Conservation (phyloP, 1,140 invertebrate species). For the Diorhabda carinulata region DNA sequence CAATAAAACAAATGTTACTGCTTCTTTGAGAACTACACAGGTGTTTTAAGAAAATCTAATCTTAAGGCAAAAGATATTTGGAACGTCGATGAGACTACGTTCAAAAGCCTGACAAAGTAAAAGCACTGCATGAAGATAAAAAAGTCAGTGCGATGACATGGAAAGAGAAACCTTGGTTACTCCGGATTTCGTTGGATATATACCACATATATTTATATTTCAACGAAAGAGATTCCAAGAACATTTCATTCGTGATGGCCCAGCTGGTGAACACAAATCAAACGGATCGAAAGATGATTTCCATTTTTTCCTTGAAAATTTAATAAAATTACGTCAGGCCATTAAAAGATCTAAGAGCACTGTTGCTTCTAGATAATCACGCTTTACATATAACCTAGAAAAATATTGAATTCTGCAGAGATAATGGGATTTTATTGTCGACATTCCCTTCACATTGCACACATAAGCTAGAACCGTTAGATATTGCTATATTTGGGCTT, state of each 20-base stretch:
- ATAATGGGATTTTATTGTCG: slow-evolving; percentile 40
- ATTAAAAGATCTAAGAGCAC: slow-evolving; percentile 35
- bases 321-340: slow-evolving; percentile 43
- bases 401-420: slow-evolving; percentile 32
- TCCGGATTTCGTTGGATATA: slow-evolving; percentile 36
- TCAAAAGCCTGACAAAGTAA: slow-evolving; percentile 40
- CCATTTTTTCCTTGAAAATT: slow-evolving; percentile 40
- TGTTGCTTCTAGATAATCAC: slow-evolving; percentile 31
- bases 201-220: slow-evolving; percentile 49
- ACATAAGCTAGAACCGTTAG: slow-evolving; percentile 39
- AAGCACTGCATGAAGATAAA: slow-evolving; percentile 41
- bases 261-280: slow-evolving; percentile 15
- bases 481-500: slow-evolving; percentile 45
- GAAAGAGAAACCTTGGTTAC: slow-evolving; percentile 46
- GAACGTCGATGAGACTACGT: slow-evolving; percentile 51
- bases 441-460: slow-evolving; percentile 46
- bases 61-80: slow-evolving; percentile 38
- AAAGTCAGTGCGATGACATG: slow-evolving; percentile 47
- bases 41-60: slow-evolving; percentile 37
- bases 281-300: slow-evolving; percentile 21
- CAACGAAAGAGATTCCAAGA: slow-evolving; percentile 32
- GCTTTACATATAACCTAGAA: slow-evolving; percentile 29
- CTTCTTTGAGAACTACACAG: slow-evolving; percentile 40
- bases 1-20: slow-evolving; percentile 48
- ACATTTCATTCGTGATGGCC: slow-evolving; percentile 35